A percentile compares a stretch with the other conserved stretches of the same genome.
Conservation (phyloP, 2,888 invertebrate genomes). For the Xestoiulus laeticollis region DNA sequence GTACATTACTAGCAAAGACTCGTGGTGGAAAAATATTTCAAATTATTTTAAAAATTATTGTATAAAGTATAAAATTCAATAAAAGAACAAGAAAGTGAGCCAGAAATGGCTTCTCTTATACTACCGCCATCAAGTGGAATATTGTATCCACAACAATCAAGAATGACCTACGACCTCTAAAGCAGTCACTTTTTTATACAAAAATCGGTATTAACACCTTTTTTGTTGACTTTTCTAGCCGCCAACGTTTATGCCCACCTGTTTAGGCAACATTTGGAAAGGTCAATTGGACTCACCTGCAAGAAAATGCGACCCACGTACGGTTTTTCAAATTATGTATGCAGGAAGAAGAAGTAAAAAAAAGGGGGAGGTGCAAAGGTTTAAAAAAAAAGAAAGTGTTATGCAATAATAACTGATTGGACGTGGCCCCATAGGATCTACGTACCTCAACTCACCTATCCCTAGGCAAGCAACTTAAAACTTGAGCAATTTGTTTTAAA, state of each 20-base stretch:
- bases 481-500: background rate
- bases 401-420: conserved; percentile 5
- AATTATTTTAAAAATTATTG: no score
- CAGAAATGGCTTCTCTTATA: no score
- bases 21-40: no score
- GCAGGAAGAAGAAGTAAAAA: conserved; percentile 2
- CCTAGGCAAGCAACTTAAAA: background rate
- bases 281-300: background rate
- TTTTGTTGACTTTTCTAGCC: background rate
- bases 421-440: background rate
- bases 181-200: background rate
- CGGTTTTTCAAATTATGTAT: background rate
- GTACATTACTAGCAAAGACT: no score
- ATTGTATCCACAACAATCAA: no score
- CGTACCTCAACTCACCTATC: background rate
- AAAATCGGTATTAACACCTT: conserved; percentile 10
- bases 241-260: conserved; percentile 5
- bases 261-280: background rate
- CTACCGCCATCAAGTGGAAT: no score
- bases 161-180: background rate
- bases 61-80: no score
- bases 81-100: no score
- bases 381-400: conserved; percentile 20
- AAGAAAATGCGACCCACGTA: conserved; percentile 6
- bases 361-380: background rate